A percentile compares a stretch with the other conserved stretches of the same genome.
Conservation (phyloP, 2,113 vertebrate genomes). For the Nanger granti region DNA sequence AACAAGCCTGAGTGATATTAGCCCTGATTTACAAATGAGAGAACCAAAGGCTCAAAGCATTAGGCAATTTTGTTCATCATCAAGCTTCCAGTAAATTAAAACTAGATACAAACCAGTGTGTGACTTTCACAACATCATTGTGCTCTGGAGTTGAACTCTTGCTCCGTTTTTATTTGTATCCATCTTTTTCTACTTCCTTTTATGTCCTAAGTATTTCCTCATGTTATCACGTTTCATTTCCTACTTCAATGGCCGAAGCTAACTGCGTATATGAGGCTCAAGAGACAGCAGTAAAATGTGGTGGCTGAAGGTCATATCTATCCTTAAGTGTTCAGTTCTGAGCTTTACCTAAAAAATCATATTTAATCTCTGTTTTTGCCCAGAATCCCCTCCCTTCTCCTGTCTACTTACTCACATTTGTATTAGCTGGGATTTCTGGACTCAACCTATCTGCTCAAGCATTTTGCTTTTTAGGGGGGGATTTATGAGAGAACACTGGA, state of each 20-base stretch:
- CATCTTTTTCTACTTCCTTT: background rate
- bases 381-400: background rate
- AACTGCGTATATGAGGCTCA: background rate
- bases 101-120: background rate
- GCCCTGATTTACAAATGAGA: background rate
- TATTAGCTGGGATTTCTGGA: background rate
- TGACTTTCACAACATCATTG: background rate
- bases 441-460: background rate
- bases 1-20: background rate
- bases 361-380: background rate
- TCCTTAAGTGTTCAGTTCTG: background rate
- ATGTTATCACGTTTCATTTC: background rate
- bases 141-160: background rate
- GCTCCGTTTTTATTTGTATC: background rate
- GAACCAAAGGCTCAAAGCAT: background rate
- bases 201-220: background rate
- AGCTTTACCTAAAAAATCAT: background rate
- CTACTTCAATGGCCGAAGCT: background rate
- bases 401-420: background rate
- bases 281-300: background rate
- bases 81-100: background rate
- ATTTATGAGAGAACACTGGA: background rate
- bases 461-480: background rate
- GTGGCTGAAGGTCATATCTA: background rate
- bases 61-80: background rate